Percentiles rank a stretch among this genome's conserved stretches.
phyloP scores from a whole-genome alignment of 1,140 invertebrate genomes.

The Caerostris darwini region DNA sequence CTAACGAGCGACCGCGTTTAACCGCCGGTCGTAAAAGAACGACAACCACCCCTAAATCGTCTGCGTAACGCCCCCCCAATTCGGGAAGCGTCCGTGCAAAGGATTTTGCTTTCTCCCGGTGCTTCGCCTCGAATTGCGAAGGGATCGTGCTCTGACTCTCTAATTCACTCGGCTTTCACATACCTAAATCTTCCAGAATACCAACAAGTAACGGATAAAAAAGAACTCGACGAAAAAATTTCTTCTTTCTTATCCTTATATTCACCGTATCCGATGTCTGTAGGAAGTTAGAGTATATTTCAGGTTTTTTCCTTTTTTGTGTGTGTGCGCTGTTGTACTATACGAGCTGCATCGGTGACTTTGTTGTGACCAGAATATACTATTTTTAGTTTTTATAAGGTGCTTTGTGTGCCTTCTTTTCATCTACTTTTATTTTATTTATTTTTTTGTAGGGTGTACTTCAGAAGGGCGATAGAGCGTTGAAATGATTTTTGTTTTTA shows the following conservation, averaged over 20 bases:
- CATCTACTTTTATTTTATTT: background rate
- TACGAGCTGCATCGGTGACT: slow-evolving; percentile 55
- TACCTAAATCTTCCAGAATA: slow-evolving; percentile 74
- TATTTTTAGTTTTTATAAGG: slow-evolving; percentile 47
- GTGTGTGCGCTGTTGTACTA: background rate
- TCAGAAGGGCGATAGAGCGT: background rate
- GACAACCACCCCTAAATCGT: slow-evolving; percentile 54
- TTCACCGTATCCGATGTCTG: slow-evolving; percentile 57
- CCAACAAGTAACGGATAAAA: slow-evolving; percentile 73
- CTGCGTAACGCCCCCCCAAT: slow-evolving; percentile 34
- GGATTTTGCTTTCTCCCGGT: slow-evolving; percentile 59
- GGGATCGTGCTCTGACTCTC: slow-evolving; percentile 65
- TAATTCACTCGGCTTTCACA: slow-evolving; percentile 71
- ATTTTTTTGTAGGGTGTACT: background rate
- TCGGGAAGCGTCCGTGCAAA: slow-evolving; percentile 61
- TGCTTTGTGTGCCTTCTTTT: slow-evolving; percentile 7
- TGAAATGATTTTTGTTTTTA: slow-evolving; percentile 18
- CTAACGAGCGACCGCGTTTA: background rate
- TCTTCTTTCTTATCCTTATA: slow-evolving; percentile 22
- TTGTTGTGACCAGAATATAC: slow-evolving; percentile 67
- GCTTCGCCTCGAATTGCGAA: slow-evolving; percentile 41
- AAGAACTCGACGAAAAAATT: slow-evolving; percentile 16
- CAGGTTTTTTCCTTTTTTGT: slow-evolving; percentile 31
- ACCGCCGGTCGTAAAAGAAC: slow-evolving; percentile 53
- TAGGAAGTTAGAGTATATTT: slow-evolving; percentile 65